Conservation (phyloP, 2,888 invertebrate species). For the Danaus chrysippus region DNA sequence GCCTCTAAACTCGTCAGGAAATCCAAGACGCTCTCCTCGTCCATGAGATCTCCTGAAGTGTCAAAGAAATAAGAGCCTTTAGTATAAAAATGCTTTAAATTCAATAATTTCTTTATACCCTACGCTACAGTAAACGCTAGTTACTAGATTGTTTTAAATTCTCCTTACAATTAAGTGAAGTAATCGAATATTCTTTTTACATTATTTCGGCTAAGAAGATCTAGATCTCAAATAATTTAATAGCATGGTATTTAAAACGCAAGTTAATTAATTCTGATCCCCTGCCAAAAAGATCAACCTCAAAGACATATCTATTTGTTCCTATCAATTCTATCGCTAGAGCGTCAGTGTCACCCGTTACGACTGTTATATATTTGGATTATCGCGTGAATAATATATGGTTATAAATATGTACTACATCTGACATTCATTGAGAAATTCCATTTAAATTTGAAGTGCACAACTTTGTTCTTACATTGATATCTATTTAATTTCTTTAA, state of each 20-base stretch:
- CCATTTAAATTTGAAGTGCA: not conserved
- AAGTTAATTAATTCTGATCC: slow-evolving; percentile 37
- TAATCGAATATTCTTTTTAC: no score
- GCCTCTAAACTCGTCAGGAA: slow-evolving; percentile 96
- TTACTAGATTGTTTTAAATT: no score
- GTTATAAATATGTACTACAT: slow-evolving; percentile 1
- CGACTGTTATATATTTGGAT: slow-evolving; percentile 24
- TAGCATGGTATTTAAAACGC: slow-evolving; percentile 25
- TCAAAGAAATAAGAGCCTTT: slow-evolving; percentile 16
- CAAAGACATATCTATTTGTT: slow-evolving; percentile 37
- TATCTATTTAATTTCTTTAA: not conserved
- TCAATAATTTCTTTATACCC: no score
- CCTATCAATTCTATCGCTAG: slow-evolving; percentile 28
- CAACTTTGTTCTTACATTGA: not conserved
- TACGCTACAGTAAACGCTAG: no score
- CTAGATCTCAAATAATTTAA: not conserved
- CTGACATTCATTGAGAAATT: slow-evolving; percentile 4
- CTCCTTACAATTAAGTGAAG: no score
- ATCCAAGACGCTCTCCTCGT: slow-evolving; percentile 95
- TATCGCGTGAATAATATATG: slow-evolving; percentile 1
- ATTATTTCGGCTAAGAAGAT: slow-evolving; percentile 7
- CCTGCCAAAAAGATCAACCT: slow-evolving; percentile 41
- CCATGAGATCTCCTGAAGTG: slow-evolving; percentile 91
- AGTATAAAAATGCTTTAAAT: not conserved
- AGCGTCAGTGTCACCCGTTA: slow-evolving; percentile 36